These are phyloP conservation scores for Prosapia bicincta DNA, from an alignment of 2,888 invertebrate genomes.

Conservation along the genomic window DNA sequence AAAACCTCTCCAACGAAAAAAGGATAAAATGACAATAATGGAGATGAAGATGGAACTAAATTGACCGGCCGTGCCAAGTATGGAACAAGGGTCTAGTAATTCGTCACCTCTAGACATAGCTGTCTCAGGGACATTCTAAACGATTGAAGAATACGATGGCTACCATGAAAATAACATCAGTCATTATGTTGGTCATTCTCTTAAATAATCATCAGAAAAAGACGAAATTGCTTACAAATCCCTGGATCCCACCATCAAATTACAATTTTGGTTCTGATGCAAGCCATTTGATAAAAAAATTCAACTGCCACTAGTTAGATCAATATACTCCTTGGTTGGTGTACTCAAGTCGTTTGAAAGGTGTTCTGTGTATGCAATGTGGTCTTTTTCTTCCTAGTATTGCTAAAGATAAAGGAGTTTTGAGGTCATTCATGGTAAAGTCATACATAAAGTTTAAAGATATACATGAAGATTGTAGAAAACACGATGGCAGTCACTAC, in stretches of 20 bases:
- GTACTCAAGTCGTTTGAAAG: conserved; percentile 10
- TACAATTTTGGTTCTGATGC: no score
- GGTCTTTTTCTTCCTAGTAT: neutral
- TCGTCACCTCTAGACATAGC: neutral
- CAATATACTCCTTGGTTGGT: no score
- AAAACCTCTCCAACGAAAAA: neutral
- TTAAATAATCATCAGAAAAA: conserved; percentile 1
- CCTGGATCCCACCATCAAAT: no score
- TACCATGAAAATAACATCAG: conserved; percentile 10
- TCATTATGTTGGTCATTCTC: neutral
- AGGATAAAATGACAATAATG: conserved; percentile 1
- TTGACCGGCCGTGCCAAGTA: neutral
- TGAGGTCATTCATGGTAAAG: no score
- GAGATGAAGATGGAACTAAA: neutral
- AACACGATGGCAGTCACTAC: no score
- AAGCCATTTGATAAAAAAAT: conserved; percentile 11
- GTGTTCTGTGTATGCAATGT: neutral
- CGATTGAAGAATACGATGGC: no score
- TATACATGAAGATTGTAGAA: neutral
- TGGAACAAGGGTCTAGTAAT: neutral
- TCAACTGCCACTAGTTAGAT: conserved; percentile 5
- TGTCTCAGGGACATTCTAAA: neutral
- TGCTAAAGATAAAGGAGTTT: conserved; percentile 34
- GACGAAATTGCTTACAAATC: conserved; percentile 7
- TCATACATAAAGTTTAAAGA: no score